Conservation (phyloP, 2,888 invertebrate species). For the Eurytoma adleriae region DNA sequence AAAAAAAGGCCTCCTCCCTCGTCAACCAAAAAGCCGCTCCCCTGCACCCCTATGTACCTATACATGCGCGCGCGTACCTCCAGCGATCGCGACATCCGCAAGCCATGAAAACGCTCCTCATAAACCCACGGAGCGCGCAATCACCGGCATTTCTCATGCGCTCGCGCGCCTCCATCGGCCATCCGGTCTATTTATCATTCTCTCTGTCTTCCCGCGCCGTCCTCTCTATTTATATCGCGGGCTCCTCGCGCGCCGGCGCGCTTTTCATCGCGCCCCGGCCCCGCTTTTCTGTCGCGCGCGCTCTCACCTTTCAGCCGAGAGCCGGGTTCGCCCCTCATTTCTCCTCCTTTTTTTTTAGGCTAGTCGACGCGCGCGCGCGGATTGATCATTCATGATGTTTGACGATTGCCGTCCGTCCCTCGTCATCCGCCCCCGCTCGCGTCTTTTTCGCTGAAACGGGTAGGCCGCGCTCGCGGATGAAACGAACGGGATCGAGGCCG, state of each 20-base stretch:
- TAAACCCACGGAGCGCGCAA: neutral
- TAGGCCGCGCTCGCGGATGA: conserved; percentile 11
- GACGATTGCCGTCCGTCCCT: conserved; percentile 42
- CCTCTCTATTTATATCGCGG: conserved; percentile 49
- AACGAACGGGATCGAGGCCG: conserved; percentile 28
- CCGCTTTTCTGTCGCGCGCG: neutral
- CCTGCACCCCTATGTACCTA: neutral
- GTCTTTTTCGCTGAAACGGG: neutral
- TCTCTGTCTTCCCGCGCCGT: conserved; percentile 59
- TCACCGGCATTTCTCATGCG: neutral
- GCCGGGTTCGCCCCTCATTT: neutral
- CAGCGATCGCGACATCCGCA: neutral
- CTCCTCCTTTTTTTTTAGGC: conserved; percentile 18
- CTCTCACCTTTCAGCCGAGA: neutral
- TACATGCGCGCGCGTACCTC: neutral
- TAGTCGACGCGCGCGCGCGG: neutral
- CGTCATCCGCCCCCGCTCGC: neutral
- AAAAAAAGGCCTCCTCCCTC: too few species aligned
- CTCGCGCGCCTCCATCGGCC: conserved; percentile 17
- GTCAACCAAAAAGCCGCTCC: neutral
- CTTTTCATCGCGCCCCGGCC: conserved; percentile 11
- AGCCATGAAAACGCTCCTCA: too few species aligned
- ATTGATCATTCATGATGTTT: conserved; percentile 57
- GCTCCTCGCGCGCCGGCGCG: conserved; percentile 1
- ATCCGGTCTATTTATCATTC: conserved; percentile 55